Conservation (phyloP, 2,888 invertebrate genomes). For the Argyra leucocephala region DNA sequence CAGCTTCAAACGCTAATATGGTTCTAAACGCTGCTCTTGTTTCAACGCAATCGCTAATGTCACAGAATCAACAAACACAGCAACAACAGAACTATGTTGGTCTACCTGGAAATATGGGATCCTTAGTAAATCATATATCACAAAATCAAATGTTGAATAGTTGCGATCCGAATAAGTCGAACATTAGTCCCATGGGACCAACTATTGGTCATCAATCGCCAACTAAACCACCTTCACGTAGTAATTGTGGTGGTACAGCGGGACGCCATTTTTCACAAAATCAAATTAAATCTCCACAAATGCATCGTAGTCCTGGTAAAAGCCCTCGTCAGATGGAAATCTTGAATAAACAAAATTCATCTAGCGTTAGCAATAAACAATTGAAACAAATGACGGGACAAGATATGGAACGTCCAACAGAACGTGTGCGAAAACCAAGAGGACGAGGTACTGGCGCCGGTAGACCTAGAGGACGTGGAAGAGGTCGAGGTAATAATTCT, state of each 20-base stretch:
- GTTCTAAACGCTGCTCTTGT: conserved; percentile 73
- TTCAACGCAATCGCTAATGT: conserved; percentile 45
- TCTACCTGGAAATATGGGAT: not conserved
- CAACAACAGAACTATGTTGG: conserved; percentile 23
- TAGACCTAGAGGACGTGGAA: conserved; percentile 42
- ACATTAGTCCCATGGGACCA: conserved; percentile 32
- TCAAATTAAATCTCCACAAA: conserved; percentile 50
- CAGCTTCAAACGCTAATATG: conserved; percentile 72
- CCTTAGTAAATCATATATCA: conserved; percentile 8
- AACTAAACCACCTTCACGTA: conserved; percentile 7
- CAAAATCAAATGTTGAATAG: conserved; percentile 21
- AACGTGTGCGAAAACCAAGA: conserved; percentile 37
- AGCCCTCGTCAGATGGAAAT: conserved; percentile 55
- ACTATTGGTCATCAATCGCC: conserved; percentile 22
- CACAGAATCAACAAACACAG: conserved; percentile 19
- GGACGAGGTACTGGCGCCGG: conserved; percentile 34
- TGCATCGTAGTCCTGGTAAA: conserved; percentile 57
- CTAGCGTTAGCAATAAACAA: conserved; percentile 14
- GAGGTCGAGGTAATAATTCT: conserved; percentile 42
- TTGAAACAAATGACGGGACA: conserved; percentile 28
- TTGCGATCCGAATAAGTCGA: conserved; percentile 33
- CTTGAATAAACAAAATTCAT: conserved; percentile 33
- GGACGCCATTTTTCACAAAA: conserved; percentile 13
- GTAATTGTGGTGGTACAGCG: conserved; percentile 2
- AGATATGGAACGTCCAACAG: conserved; percentile 31